Percentiles rank a stretch among this genome's conserved stretches.
These are phyloP conservation scores for Mohoua ochrocephala DNA, from an alignment of 2,113 vertebrate species.

Conservation along the genomic window DNA sequence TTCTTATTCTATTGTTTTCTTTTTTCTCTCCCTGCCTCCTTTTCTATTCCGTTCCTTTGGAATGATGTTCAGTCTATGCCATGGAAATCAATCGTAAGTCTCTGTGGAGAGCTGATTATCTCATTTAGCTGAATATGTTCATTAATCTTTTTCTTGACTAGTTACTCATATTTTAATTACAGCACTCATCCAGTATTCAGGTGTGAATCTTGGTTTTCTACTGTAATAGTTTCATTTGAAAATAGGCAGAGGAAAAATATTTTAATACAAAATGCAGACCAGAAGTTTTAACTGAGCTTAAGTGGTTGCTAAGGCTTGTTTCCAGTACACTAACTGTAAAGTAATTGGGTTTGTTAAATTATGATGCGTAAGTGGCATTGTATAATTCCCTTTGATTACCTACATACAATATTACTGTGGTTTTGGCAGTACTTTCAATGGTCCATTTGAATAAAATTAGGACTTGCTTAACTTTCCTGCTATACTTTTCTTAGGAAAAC, in stretches of 20 bases:
- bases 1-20: conserved; percentile 57
- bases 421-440: background rate
- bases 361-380: background rate
- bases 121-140: background rate
- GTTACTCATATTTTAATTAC: background rate
- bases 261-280: background rate
- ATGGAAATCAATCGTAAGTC: conserved; percentile 99
- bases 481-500: background rate
- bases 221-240: background rate
- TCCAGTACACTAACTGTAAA: background rate
- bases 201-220: background rate
- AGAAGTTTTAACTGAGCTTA: background rate
- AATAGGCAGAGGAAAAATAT: background rate
- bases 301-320: background rate
- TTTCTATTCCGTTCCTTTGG: conserved; percentile 4
- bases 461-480: background rate
- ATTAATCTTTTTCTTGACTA: background rate
- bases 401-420: background rate
- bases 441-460: background rate
- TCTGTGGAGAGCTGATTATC: background rate
- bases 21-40: background rate
- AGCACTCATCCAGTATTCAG: background rate
- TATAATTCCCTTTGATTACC: background rate
- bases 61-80: conserved; percentile 85
- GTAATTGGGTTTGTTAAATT: background rate